Base-by-base conservation (phyloP, 2,797 vertebrate species). In the Pseudomugil gertrudae region DNA sequence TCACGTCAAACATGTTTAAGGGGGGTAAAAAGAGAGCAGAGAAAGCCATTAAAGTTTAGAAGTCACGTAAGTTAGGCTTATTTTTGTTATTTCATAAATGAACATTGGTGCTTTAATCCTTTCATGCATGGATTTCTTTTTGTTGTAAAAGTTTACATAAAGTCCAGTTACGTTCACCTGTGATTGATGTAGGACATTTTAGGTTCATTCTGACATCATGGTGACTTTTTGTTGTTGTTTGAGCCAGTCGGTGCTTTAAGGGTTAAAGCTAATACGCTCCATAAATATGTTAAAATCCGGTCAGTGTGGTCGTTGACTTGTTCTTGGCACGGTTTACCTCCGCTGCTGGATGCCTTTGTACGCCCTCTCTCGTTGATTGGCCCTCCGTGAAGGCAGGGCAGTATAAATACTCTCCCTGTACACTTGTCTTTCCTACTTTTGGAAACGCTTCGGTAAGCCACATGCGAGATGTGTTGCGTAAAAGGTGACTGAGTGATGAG, bases 281-380 rank as follows among this genome's bases (percentile, higher is more conserved):
- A 63, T 48, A 59, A 63, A 47, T 32, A 24, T 62, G 11, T 17
- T 48, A 13, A 57, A 70, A 56, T 40, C 61, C 36, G 21, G 47
- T 40, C 38, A 2, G 19, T 7, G 24, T 47, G 23, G 9, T 24
- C 17, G 26, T 23, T 19, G 32, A 30, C 52, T 9, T 56, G 69
- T 51, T 64, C 45, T 80, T 82, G 76, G 78, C 69, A 66, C 40
- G 13, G 74, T 59, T 69, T 61, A 71, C 29, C 33, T 70, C 48
- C 26, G 24, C 15, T 30, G 6, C 63, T 62, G 69, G 24, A 15
- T 29, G 24, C 19, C 27, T 0, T 40, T 36, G 36, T 55, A 72
- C 86, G 79, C 90, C 87, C 89, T 80, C 86, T 27, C 13, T 24
- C 23, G 13, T 79, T 86, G 89, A 93, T 93, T 93, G 93, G 91